Evolutionary conservation across 2,888 invertebrate genomes (phyloP), one percentile per base, ranked within the genome.

Genomic region (Drosophila meridiana): DNA sequence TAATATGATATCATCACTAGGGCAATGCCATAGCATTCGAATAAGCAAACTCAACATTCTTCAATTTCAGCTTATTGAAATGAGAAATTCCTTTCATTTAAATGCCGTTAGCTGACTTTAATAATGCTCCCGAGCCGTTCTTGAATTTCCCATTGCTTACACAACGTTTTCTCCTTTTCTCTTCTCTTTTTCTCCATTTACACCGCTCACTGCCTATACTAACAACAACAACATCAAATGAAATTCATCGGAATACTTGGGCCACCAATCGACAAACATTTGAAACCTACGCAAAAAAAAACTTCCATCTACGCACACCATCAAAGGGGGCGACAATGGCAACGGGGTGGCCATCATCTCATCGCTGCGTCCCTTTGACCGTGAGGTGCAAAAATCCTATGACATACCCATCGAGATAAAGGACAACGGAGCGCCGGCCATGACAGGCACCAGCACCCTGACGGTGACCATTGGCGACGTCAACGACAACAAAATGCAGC

Each of bases 401-500:
- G 95, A 97, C 81, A 97, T 99, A 91, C 99, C 99, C 20, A 98
- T 99, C 87, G 97, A 99, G 55, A 99, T 99, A 92, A 98, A 97
- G 93, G 99, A 99, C 94, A 97, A 97, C 86, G 98, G 99, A 40
- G 97, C 97, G 83, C 98, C 98, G 42, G 96, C 97, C 0, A 97
- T 98, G 97, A 97, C 98, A 13, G 98, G 98, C 73, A 99, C 98
- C 38, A 98, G 98, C 91, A 99, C 98, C 0, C 94, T 99, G 52
- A 98, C 98, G 0, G 97, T 99, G 42, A 97, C 98, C 66, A 99
- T 99, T 83, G 99, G 99, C 45, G 99, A 99, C 93, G 97, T 97
- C 45, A 99, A 99, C 93, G 99, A 99, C 93, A 99, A 99, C 94
- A 97, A 98, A 94, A 99, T 99, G 98, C 97, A 97, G 92, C 98